These are phyloP conservation scores for Chloebia gouldiae DNA, from an alignment of 2,113 vertebrate species.

Conservation along the genomic window DNA sequence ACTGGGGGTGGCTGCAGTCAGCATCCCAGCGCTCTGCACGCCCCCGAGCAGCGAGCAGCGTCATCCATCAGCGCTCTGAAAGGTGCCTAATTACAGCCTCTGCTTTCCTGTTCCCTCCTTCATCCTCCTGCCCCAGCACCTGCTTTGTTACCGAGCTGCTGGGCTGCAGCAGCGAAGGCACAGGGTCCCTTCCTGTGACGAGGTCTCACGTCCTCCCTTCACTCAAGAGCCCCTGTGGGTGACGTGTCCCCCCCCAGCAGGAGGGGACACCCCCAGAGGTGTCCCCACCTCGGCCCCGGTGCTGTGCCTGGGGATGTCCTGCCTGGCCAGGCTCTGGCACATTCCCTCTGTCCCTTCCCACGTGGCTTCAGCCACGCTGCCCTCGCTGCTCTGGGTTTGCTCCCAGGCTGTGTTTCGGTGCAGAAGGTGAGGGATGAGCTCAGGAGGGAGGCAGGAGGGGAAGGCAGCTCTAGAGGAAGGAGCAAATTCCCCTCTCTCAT, in stretches of 20 bases:
- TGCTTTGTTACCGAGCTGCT: not conserved
- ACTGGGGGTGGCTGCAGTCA: not conserved
- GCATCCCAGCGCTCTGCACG: not conserved
- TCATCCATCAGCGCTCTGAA: slow-evolving; percentile 23
- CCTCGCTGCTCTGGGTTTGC: not conserved
- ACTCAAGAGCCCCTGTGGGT: not conserved
- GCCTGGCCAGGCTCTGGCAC: rapidly evolving
- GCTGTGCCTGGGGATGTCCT: not conserved
- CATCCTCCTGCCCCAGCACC: not conserved
- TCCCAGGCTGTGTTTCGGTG: not conserved
- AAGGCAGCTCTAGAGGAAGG: not conserved
- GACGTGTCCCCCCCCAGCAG: not conserved
- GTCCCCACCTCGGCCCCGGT: not conserved
- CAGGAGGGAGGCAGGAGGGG: not conserved
- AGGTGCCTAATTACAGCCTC: slow-evolving; percentile 27
- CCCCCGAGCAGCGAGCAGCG: not conserved
- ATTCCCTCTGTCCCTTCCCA: not conserved
- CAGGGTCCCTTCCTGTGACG: rapidly evolving
- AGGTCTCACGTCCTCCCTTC: not conserved
- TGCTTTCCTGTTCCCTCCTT: not conserved
- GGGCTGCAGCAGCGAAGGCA: rapidly evolving
- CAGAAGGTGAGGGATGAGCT: not conserved
- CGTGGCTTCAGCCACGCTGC: rapidly evolving
- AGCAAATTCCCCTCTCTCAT: not conserved
- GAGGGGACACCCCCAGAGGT: not conserved